Evolutionary conservation across 1,140 invertebrate species (phyloP), one percentile per base, ranked within the genome.

Genomic region (Choristoneura fumiferana): DNA sequence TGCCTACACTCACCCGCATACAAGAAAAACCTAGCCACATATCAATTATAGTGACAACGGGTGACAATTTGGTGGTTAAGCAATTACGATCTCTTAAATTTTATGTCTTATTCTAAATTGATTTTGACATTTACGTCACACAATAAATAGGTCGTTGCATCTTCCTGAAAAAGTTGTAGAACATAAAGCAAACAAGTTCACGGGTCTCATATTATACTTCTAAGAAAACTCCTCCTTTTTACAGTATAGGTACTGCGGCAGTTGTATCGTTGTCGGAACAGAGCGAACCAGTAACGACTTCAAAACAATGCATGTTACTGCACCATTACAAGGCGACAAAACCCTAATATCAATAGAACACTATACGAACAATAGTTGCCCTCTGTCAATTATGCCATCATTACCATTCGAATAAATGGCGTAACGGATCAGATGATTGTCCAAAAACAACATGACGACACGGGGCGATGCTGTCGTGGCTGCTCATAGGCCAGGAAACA

Each of bases 331-430:
- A 85, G 78, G 83, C 84, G 86, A 89, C 84, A 86, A 89, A 89
- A 81, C 80, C 66, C 63, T 84, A 80, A 88, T 87, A 89, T 81
- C 78, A 81, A 82, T 78, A 83, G 74, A 81, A 84, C 69, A 88
- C 84, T 86, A 87, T 87, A 67, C 80, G 81, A 87, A 88, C 85
- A 89, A 87, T 89, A 84, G 85, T 81, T 84, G 84, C 73, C 75
- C 79, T 84, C 78, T 87, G 84, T 89, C 86, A 89, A 87, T 89
- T 89, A 88, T 85, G 73, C 83, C 78, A 85, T 89, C 84, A 87
- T 89, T 87, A 87, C 74, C 81, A 86, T 86, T 78, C 70, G 86
- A 80, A 85, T 87, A 87, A 87, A 87, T 76, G 76, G 79, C 71
- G 73, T 79, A 84, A 81, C 76, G 74, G 75, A 81, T 87, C 80